Evolutionary conservation across 2,797 vertebrate species (phyloP), one percentile per base, ranked within the genome.

Genomic region (Phrynocephalus vlangalii): DNA sequence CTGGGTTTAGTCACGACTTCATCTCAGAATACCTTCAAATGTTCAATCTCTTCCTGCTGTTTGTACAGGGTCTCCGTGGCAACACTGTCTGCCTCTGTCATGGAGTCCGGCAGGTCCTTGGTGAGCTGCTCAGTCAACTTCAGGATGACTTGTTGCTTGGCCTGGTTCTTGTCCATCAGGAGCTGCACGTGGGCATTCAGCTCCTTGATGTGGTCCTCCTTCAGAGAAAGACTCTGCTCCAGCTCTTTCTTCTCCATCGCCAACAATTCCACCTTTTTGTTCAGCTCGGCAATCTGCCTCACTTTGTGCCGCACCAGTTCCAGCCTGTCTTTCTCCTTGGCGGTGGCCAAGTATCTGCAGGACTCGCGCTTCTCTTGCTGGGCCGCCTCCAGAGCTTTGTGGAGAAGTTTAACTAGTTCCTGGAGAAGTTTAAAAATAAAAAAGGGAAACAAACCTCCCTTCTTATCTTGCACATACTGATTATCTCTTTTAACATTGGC

Each of bases 341-440:
- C 70, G 0, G 96, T 97, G 0, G 97, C 93, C 90, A 99, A 87
- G 92, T 98, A 99, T 24, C 97, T 96, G 0, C 95, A 95, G 90
- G 98, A 98, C 0, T 96, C 97, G 83, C 98, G 93, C 89, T 99
- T 99, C 95, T 99, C 98, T 93, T 97, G 97, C 96, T 99, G 98
- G 50, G 98, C 96, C 0, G 98, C 97, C 92, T 99, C 98, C 92
- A 99, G 93, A 0, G 98, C 97, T 94, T 98, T 98, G 91, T 99
- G 98, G 6, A 99, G 97, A 92, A 98, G 97, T 95, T 96, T 97
- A 48, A 99, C 98, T 92, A 99, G 94, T 92, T 99, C 98, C 99
- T 99, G 92, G 1, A 80, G 3, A 72, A 78, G 18, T 63, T 63
- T 15, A 63, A 6, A 3, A 22, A 26, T 70, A 9, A 86, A 89